Evolutionary conservation across 2,888 invertebrate species (phyloP).

Genomic region (Amphipoea oculea): DNA sequence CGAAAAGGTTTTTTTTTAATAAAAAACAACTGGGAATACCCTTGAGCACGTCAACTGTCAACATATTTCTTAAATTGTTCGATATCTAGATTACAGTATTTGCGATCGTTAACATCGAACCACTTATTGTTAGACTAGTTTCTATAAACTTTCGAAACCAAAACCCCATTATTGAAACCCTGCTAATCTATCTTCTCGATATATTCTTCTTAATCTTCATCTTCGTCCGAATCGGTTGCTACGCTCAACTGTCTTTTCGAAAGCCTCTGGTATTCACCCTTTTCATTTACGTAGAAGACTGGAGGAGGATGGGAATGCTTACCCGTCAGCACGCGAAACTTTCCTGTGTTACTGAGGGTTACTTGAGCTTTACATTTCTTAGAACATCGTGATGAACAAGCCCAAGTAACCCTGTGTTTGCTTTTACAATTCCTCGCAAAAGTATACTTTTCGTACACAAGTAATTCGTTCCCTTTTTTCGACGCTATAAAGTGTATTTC

Average conservation of each 20-base stretch:
- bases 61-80: neutral
- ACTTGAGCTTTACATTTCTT: constrained; percentile 82
- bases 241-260: constrained; percentile 59
- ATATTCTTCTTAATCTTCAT: constrained; percentile 15
- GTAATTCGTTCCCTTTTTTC: constrained; percentile 79
- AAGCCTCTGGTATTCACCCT: constrained; percentile 78
- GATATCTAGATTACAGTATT: neutral
- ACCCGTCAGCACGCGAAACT: constrained; percentile 73
- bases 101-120: neutral
- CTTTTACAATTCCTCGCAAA: constrained; percentile 79
- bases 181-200: constrained; percentile 18
- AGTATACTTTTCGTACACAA: constrained; percentile 82
- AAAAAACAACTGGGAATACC: neutral
- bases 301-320: constrained; percentile 82
- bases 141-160: neutral
- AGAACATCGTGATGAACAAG: constrained; percentile 84
- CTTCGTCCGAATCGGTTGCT: constrained; percentile 8
- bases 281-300: constrained; percentile 78
- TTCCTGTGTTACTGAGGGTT: constrained; percentile 72
- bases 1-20: no score
- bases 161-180: neutral
- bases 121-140: neutral
- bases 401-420: constrained; percentile 77
- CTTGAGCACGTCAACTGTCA: neutral
- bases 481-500: constrained; percentile 85